phyloP scores from a whole-genome alignment of 2,888 invertebrate genomes.

The Autographa gamma region DNA sequence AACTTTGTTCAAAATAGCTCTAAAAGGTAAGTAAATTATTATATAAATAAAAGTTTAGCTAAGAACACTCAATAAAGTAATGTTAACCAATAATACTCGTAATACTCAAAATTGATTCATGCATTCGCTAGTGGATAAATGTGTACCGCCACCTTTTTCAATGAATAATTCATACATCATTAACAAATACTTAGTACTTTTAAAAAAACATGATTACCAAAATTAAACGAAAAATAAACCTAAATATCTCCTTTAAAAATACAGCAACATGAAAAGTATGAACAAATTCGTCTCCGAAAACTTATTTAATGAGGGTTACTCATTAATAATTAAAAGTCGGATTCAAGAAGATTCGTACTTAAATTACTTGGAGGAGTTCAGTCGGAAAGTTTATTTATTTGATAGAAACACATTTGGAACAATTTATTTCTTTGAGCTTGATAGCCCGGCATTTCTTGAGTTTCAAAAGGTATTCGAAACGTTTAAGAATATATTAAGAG shows the following conservation, averaged over 20 bases:
- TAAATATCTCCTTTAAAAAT: not conserved
- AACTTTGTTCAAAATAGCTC: too few relatives aligned
- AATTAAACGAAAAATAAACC: not conserved
- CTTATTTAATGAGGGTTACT: conserved; percentile 56
- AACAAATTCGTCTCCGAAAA: conserved; percentile 52
- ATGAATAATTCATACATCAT: not conserved
- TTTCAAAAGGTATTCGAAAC: conserved; percentile 2
- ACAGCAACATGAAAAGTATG: conserved; percentile 39
- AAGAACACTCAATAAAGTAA: too few relatives aligned
- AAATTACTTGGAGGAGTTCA: conserved; percentile 50
- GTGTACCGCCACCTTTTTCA: too few relatives aligned
- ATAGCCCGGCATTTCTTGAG: conserved; percentile 10
- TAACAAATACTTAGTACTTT: not conserved
- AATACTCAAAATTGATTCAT: not conserved
- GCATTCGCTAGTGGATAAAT: not conserved
- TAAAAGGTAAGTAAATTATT: too few relatives aligned
- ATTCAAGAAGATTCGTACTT: conserved; percentile 43
- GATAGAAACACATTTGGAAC: conserved; percentile 47
- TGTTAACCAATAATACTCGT: too few relatives aligned
- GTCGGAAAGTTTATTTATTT: conserved; percentile 51
- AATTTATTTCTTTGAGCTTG: conserved; percentile 35
- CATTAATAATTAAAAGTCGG: conserved; percentile 66
- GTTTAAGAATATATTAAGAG: conserved; percentile 5
- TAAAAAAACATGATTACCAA: not conserved
- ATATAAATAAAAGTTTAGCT: too few relatives aligned